Evolutionary conservation across 2,113 vertebrate species (phyloP).

Genomic region (Scytalopus superciliaris): DNA sequence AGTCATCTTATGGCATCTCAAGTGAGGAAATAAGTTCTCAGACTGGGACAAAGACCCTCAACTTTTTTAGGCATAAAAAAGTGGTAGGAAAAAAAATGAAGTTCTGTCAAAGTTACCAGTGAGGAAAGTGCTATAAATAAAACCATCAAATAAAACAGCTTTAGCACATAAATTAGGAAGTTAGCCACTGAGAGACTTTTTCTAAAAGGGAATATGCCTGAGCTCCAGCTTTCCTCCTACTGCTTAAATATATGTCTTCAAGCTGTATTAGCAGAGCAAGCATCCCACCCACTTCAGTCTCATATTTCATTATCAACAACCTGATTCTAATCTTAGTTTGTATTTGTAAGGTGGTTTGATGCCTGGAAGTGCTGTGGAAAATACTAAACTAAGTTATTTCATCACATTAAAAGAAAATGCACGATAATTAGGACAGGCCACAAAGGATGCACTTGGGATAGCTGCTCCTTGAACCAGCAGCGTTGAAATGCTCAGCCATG

Average conservation of each 20-base stretch:
- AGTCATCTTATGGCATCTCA: not conserved
- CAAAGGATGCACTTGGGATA: not conserved
- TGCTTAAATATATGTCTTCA: not conserved
- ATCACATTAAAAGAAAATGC: not conserved
- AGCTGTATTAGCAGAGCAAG: not conserved
- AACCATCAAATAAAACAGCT: not conserved
- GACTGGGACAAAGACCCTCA: not conserved
- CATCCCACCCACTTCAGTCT: not conserved
- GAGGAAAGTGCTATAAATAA: not conserved
- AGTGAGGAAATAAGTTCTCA: not conserved
- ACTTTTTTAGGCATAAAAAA: not conserved
- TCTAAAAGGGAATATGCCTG: not conserved
- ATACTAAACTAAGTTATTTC: not conserved
- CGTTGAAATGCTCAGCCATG: not conserved
- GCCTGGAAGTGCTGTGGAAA: not conserved
- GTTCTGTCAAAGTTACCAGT: not conserved
- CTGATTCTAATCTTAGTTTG: not conserved
- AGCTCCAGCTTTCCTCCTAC: not conserved
- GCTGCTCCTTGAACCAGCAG: not conserved
- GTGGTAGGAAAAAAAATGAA: not conserved
- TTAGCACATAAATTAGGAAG: not conserved
- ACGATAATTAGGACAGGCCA: slow-evolving; percentile 16
- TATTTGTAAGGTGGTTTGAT: not conserved
- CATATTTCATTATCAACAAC: not conserved
- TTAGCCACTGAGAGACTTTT: not conserved